Evolutionary conservation across 2,797 vertebrate genomes (phyloP), one percentile per base, ranked within the genome.

Genomic region (Lepidocolaptes lacrymiger): DNA sequence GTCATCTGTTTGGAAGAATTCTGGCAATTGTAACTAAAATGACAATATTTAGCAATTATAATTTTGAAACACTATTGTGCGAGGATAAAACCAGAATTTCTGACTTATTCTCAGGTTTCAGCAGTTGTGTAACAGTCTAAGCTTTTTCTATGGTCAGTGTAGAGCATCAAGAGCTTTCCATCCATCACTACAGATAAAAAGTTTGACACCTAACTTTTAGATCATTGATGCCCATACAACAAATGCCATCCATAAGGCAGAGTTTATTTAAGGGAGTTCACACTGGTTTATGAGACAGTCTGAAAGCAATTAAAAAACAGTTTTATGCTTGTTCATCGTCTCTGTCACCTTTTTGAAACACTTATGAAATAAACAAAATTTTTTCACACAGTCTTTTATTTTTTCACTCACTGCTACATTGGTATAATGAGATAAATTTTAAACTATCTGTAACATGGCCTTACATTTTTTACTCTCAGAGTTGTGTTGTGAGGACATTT

Each of bases 191-290:
- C 8, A 58, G 32, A 64, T 11, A 41, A 75, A 24, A 85, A 34
- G 7, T 66, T 34, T 73, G 27, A 16, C 18, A 30, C 22, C 12
- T 32, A 34, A 23, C 4, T 54, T 82, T 55, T 27, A 54, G 21
- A 51, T 11, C 11, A 41, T 3, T 79, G 28, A 58, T 18, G 9
- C 4, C 34, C 13, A 9, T 62, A 54, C 2, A 9, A 72, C 23
- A 68, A 52, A 32, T 1, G 1, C 6, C 13, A 58, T 4, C 28
- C 4, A 5, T 11, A 64, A 69, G 0, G 4, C 11, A 43, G 18
- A 37, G 5, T 18, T 66, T 58, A 15, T 78, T 81, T 85, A 44
- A 18, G 30, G 21, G 19, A 73, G 5, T 62, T 49, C 15, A 19
- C 7, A 13, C 1, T n/a, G 4, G 7, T 10, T 77, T 36, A 51